These are phyloP conservation scores for Drosophila affinis DNA, from an alignment of 2,888 invertebrate genomes.

Conservation along the genomic window DNA sequence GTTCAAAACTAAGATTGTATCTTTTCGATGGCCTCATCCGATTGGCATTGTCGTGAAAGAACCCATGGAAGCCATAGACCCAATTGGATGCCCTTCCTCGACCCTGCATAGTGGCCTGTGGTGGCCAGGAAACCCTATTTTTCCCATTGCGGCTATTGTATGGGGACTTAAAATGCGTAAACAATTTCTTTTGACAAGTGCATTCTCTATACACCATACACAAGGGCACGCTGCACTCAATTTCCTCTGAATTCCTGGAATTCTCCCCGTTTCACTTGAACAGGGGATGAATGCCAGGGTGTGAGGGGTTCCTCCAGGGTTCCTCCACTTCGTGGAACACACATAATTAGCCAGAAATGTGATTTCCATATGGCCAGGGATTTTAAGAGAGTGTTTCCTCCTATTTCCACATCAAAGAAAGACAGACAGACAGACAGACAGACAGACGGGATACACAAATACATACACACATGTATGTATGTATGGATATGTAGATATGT, in stretches of 20 bases:
- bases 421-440: slow-evolving; percentile 1
- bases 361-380: slow-evolving; percentile 37
- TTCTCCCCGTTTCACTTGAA: slow-evolving; percentile 8
- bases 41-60: no score
- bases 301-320: no score
- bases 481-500: no score
- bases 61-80: no score
- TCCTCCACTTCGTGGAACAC: neutral
- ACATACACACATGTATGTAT: neutral
- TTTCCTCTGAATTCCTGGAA: slow-evolving; percentile 9
- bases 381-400: slow-evolving; percentile 13
- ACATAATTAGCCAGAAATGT: slow-evolving; percentile 39
- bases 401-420: slow-evolving; percentile 26
- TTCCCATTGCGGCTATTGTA: slow-evolving; percentile 15
- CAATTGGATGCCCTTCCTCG: no score
- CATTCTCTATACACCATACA: neutral
- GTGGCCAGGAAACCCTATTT: no score
- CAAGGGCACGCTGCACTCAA: slow-evolving; percentile 26
- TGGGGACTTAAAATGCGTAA: slow-evolving; percentile 51
- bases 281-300: neutral
- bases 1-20: no score
- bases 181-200: slow-evolving; percentile 62
- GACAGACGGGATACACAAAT: neutral
- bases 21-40: no score
- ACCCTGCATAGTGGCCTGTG: no score